These are phyloP conservation scores for Allygus modestus DNA, from an alignment of 2,888 invertebrate species.

Conservation along the genomic window DNA sequence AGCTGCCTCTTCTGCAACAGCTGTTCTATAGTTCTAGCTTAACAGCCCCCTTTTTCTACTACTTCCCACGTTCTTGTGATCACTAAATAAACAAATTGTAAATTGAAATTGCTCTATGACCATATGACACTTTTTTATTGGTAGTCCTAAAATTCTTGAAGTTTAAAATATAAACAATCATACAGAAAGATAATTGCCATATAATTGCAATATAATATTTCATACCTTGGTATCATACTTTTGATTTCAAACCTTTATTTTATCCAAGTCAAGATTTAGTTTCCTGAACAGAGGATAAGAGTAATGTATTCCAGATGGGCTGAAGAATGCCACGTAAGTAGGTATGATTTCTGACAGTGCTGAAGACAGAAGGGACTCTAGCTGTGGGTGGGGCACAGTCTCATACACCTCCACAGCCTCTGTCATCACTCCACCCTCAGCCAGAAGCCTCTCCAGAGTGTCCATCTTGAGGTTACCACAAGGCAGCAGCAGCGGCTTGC, in stretches of 20 bases:
- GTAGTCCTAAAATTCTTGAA: too few relatives aligned
- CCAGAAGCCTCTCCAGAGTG: conserved; percentile 64
- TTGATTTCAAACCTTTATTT: conserved; percentile 62
- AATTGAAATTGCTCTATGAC: too few relatives aligned
- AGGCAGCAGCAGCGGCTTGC: conserved; percentile 68
- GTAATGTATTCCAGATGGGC: conserved; percentile 70
- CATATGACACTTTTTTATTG: too few relatives aligned
- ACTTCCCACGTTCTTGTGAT: too few relatives aligned
- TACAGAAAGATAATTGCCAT: too few relatives aligned
- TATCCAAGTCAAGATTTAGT: conserved; percentile 57
- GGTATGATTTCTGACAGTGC: conserved; percentile 53
- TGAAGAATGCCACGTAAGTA: conserved; percentile 69
- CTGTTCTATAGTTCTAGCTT: too few relatives aligned
- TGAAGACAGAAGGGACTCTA: conserved; percentile 65
- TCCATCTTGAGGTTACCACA: conserved; percentile 69
- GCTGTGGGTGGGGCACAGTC: conserved; percentile 68
- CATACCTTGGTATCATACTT: too few relatives aligned
- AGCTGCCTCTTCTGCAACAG: too few relatives aligned
- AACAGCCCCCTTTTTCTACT: too few relatives aligned
- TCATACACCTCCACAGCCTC: conserved; percentile 69
- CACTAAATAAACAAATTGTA: too few relatives aligned
- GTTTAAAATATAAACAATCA: too few relatives aligned
- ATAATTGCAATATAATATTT: too few relatives aligned
- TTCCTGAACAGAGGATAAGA: conserved; percentile 65
- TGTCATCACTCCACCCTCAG: conserved; percentile 65